Conservation (phyloP, 2,888 invertebrate genomes). For the Podabrus alpinus region DNA sequence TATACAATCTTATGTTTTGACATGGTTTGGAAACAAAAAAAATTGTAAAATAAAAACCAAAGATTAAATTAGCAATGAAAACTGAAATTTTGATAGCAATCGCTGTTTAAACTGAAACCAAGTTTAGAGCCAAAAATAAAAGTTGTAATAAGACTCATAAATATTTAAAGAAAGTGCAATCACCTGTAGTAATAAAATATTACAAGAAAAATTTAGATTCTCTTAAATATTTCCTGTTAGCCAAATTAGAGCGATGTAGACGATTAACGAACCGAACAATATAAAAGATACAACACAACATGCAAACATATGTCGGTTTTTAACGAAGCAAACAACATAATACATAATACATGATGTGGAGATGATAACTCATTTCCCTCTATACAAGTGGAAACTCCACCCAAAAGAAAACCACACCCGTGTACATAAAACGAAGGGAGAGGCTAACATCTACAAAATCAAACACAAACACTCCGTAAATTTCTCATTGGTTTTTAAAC, state of each 20-base stretch:
- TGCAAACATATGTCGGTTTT: constrained; percentile 13
- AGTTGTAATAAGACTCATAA: not conserved
- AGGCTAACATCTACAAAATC: constrained; percentile 17
- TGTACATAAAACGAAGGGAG: constrained; percentile 11
- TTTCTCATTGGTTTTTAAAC: constrained; percentile 25
- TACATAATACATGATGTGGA: constrained; percentile 1
- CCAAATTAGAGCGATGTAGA: not conserved
- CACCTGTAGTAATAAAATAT: not conserved
- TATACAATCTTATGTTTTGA: not conserved
- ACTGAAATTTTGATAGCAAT: not conserved
- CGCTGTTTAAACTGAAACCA: not conserved
- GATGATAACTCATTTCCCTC: not conserved
- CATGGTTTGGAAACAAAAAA: not conserved
- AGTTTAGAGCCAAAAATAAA: not conserved
- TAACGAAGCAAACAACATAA: constrained; percentile 2
- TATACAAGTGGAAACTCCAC: constrained; percentile 13
- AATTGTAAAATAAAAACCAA: not conserved
- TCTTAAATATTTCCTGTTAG: constrained; percentile 2
- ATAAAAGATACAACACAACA: constrained; percentile 4
- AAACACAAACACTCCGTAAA: constrained; percentile 16
- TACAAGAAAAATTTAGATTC: not conserved
- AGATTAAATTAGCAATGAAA: not conserved
- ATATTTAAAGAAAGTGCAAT: not conserved
- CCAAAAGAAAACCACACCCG: constrained; percentile 23
- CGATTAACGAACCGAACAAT: constrained; percentile 11